Base-by-base conservation (phyloP, 1,140 invertebrate genomes). In the Anagrus nilaparvatae region DNA sequence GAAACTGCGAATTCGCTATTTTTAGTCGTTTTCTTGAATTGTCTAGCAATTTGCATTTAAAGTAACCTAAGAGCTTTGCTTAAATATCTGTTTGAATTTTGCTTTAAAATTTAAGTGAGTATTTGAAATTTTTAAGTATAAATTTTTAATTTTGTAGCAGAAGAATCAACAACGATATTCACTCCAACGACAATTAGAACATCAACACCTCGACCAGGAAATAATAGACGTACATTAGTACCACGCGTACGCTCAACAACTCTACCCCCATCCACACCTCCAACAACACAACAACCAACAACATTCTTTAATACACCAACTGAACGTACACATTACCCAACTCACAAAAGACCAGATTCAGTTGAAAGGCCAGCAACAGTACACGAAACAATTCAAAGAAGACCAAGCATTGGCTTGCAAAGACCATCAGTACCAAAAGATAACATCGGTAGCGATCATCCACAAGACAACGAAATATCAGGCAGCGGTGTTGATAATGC, bases 391-490 rank as follows among this genome's bases (percentile, higher is more conserved):
- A 31, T 55, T 1, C 47, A 52, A 0, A 63, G 50, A 32, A 64
- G 59, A 37, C 60, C 65, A 2, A 59, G 51, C 8, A 47, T 65
- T 5, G 58, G 58, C 6, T 35, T 67, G 2, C 55, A 60, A 6
- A 61, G 50, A 31, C 54, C 59, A 5, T 10, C 40, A 2, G 25
- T 49, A 14, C 5, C 39, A 2, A 54, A 47, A 30, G 49, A 32
- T n/a, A 13, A 60, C 13, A 56, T 49, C 1, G 55, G 49, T 35
- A 56, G 44, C 16, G 62, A 63, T 48, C 68, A 71, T 60, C 72
- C 71, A 1, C 62, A 70, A 43, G 73, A 75, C 43, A 76, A 76
- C 45, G 72, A 76, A 43, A 72, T 76, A 23, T 68, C 72, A 0
- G 71, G 73, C 18, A 73, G 68, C 30, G 70, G 69, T 4, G 68